phyloP scores from a whole-genome alignment of 2,113 vertebrate species.

The Thamnaconus septentrionalis region DNA sequence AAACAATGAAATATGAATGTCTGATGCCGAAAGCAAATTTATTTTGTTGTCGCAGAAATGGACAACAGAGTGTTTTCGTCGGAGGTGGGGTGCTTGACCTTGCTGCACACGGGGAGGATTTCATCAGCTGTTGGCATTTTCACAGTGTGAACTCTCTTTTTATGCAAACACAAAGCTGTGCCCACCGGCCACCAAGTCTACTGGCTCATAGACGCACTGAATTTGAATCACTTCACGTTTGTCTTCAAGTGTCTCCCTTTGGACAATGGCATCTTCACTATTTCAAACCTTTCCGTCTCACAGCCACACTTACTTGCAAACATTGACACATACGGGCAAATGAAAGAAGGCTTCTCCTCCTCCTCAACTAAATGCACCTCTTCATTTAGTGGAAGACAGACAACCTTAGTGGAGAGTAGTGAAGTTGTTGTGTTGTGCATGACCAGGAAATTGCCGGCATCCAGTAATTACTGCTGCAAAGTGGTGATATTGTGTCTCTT shows the following conservation, averaged over 20 bases:
- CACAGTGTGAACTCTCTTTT: conserved; percentile 46
- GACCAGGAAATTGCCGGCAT: too few relatives aligned
- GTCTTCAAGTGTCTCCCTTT: conserved; percentile 14
- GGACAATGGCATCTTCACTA: not conserved
- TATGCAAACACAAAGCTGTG: conserved; percentile 51
- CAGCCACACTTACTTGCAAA: too few relatives aligned
- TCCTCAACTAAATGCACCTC: too few relatives aligned
- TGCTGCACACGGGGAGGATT: conserved; percentile 30
- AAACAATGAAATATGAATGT: conserved; percentile 12
- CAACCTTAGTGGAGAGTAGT: too few relatives aligned
- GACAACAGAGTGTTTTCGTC: conserved; percentile 20
- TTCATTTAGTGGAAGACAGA: too few relatives aligned
- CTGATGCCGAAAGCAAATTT: conserved; percentile 9
- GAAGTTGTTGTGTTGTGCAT: too few relatives aligned
- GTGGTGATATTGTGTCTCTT: too few relatives aligned
- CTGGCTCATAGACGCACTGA: conserved; percentile 12
- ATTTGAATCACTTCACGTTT: conserved; percentile 17
- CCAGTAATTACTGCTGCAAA: too few relatives aligned
- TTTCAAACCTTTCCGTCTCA: not conserved
- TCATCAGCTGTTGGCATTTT: conserved; percentile 53
- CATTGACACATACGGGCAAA: too few relatives aligned
- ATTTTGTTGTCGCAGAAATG: conserved; percentile 9
- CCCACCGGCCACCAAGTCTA: conserved; percentile 19
- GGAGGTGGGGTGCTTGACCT: conserved; percentile 43
- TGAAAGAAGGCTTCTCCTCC: too few relatives aligned